Conservation (phyloP, 1,140 invertebrate species). For the Eulimnadia texana region DNA sequence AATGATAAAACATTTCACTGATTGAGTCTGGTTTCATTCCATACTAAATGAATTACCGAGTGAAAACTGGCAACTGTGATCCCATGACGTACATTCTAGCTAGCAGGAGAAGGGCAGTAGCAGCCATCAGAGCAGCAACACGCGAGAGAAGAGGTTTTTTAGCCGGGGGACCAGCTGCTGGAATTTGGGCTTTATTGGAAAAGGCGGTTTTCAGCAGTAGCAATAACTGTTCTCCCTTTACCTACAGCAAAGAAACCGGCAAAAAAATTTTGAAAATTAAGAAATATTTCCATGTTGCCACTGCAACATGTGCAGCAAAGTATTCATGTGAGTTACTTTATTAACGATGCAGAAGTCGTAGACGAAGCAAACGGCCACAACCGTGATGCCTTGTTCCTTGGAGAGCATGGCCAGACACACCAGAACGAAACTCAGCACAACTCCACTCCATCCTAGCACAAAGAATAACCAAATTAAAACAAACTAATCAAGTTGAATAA, state of each 20-base stretch:
- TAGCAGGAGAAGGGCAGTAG: constrained; percentile 67
- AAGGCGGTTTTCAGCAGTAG: background rate
- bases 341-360: constrained; percentile 87
- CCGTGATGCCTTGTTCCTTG: constrained; percentile 95
- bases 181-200: background rate
- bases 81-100: constrained; percentile 86
- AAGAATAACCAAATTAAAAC: constrained; percentile 21
- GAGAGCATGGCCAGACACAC: constrained; percentile 74
- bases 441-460: constrained; percentile 54
- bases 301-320: no score
- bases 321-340: constrained; percentile 61
- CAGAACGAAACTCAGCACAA: constrained; percentile 53
- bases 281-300: no score
- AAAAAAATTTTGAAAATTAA: no score
- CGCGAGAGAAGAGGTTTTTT: constrained; percentile 42
- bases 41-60: constrained; percentile 39
- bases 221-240: background rate
- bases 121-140: constrained; percentile 55
- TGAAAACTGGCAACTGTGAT: constrained; percentile 88
- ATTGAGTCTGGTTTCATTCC: background rate
- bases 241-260: background rate
- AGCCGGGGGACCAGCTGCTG: background rate
- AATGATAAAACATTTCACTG: constrained; percentile 20
- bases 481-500: background rate
- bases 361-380: constrained; percentile 77